Base-by-base conservation (phyloP, 2,888 invertebrate species). In the Gordius sp. region DNA sequence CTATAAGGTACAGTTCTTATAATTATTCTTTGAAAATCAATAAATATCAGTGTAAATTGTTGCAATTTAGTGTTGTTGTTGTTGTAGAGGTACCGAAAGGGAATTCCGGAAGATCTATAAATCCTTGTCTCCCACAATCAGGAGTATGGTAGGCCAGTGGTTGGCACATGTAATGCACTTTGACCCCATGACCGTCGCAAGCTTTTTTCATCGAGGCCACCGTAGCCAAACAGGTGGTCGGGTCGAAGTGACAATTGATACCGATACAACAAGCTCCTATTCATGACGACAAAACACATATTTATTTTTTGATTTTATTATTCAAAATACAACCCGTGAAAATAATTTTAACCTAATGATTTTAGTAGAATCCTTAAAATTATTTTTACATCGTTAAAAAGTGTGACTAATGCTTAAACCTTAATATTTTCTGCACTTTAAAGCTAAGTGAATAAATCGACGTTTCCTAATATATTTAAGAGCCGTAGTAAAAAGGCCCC, bases 61-160 rank as follows among this genome's bases (percentile, higher is more conserved):
- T 4, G 53, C 60, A 52, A n/a, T n/a, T n/a, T n/a, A n/a, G n/a
- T n/a, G n/a, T n/a, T n/a, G n/a, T n/a, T n/a, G n/a, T n/a, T n/a
- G n/a, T n/a, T n/a, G n/a, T n/a, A n/a, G n/a, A n/a, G n/a, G n/a
- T 60, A 68, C 68, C 68, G 60, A 70, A 69, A 13, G 69, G 69
- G 58, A 70, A 70, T 60, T 69, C 69, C 1, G 69, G 69, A 8
- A 69, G 63, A 60, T 68, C 69, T 58, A 70, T 69, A 63, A 70
- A 69, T 26, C 69, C 69, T 59, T 69, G 69, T 57, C 64, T 66
- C 41, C 62, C 61, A 16, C 66, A 67, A 61, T 69, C 69, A 0
- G 68, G 69, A 2, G 67, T 67, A 60, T 64, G 64, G 55, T 61
- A 65, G 25, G 62, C 66, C 4, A 67, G 59, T 2, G 69, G 69